Conservation (phyloP, 2,113 vertebrate genomes). For the Piaya cayana region DNA sequence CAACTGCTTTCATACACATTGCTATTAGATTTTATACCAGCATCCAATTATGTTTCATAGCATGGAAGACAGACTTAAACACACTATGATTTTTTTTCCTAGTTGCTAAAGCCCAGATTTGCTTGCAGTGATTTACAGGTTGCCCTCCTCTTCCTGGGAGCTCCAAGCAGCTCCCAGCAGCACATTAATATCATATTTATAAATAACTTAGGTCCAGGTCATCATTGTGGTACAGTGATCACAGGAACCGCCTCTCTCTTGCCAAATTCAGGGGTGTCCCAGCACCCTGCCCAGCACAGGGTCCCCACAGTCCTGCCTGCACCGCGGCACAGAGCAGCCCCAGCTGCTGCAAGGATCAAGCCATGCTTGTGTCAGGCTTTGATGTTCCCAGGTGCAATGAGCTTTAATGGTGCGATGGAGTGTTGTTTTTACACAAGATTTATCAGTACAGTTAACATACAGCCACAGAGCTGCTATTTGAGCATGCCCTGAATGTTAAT, state of each 20-base stretch:
- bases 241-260: not conserved
- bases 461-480: not conserved
- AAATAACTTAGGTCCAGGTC: not conserved
- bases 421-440: constrained; percentile 59
- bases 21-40: not conserved
- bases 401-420: not conserved
- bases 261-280: not conserved
- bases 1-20: not conserved
- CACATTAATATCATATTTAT: accelerated
- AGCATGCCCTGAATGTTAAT: constrained; percentile 50
- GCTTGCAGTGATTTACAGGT: not conserved
- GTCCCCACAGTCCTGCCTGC: accelerated
- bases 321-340: accelerated
- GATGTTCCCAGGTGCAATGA: constrained; percentile 34
- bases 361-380: not conserved
- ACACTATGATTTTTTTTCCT: not conserved
- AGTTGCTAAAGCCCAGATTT: not conserved
- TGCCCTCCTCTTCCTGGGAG: not conserved
- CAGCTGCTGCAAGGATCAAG: not conserved
- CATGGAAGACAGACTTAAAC: not conserved
- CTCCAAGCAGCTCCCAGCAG: not conserved
- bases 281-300: not conserved
- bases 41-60: not conserved
- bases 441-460: constrained; percentile 41
- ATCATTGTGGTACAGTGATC: not conserved